Percentiles rank a stretch among this genome's conserved stretches.
Evolutionary conservation across 1,140 invertebrate species (phyloP).

Genomic region (Augochlora pura): DNA sequence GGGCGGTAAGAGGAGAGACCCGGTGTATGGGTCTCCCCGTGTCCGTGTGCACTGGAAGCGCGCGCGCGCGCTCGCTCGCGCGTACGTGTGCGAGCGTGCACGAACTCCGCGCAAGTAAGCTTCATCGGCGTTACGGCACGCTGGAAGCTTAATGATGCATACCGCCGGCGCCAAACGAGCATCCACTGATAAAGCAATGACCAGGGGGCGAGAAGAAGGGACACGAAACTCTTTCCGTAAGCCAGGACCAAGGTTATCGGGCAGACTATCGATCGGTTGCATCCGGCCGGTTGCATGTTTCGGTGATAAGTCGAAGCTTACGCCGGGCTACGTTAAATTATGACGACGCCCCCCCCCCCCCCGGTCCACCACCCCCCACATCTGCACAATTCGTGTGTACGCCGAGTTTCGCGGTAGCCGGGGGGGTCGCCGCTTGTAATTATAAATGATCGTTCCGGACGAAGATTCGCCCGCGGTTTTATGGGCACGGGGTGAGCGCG

Average conservation of each 20-base stretch:
- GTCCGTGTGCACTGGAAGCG: too few species aligned
- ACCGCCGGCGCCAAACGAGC: slow-evolving; percentile 66
- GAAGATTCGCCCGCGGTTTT: not conserved
- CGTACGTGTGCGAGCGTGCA: not conserved
- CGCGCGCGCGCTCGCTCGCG: too few species aligned
- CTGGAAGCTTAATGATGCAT: slow-evolving; percentile 69
- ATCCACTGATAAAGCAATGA: slow-evolving; percentile 70
- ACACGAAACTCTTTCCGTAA: slow-evolving; percentile 60
- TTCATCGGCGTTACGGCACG: slow-evolving; percentile 64
- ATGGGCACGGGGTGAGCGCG: not conserved
- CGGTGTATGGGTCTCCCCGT: not conserved
- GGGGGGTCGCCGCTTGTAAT: not conserved
- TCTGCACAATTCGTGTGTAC: not conserved
- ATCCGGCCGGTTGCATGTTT: slow-evolving; percentile 46
- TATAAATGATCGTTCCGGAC: slow-evolving; percentile 4
- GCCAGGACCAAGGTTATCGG: slow-evolving; percentile 51
- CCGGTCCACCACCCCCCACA: too few species aligned
- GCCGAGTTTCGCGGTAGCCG: not conserved
- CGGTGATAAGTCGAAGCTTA: slow-evolving; percentile 38
- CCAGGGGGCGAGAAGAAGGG: slow-evolving; percentile 57
- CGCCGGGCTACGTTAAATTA: slow-evolving; percentile 3
- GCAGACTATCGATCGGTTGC: slow-evolving; percentile 46
- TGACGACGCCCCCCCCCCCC: not conserved
- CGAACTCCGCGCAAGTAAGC: slow-evolving; percentile 56
- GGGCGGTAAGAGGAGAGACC: slow-evolving; percentile 32